Percentiles rank a stretch among this genome's conserved stretches.
Conservation (phyloP, 2,888 invertebrate genomes). For the Caenorhabditis sp. region DNA sequence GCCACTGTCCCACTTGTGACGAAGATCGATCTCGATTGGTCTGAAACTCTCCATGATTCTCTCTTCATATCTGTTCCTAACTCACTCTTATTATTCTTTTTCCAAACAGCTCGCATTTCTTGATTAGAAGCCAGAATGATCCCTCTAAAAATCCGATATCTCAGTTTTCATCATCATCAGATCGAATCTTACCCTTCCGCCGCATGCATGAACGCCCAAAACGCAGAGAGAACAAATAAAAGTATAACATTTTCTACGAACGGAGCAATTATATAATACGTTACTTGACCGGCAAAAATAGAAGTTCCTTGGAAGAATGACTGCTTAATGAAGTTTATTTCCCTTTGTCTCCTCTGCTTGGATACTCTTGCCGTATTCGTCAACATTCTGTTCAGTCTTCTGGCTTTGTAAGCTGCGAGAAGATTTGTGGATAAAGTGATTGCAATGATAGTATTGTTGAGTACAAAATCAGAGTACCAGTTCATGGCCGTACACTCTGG, state of each 20-base stretch:
- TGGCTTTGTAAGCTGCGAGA: constrained; percentile 15
- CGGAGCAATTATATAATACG: constrained; percentile 27
- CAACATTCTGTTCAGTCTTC: constrained; percentile 3
- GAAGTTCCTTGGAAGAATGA: constrained; percentile 27
- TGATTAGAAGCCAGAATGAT: constrained; percentile 37
- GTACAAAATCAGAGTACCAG: constrained; percentile 22
- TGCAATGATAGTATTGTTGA: neutral
- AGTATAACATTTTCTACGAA: constrained; percentile 2
- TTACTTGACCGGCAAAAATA: constrained; percentile 31
- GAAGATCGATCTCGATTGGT: neutral
- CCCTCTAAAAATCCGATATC: constrained; percentile 6
- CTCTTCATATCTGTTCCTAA: neutral
- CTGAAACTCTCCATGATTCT: neutral
- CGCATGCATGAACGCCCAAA: constrained; percentile 34
- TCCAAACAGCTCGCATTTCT: constrained; percentile 27
- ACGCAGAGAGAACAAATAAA: constrained; percentile 10
- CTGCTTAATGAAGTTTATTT: constrained; percentile 28
- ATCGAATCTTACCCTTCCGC: constrained; percentile 16
- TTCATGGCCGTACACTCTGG: neutral
- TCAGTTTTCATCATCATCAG: neutral
- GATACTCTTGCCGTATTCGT: constrained; percentile 7
- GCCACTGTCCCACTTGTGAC: neutral
- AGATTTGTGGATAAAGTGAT: constrained; percentile 7
- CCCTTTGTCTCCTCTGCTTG: constrained; percentile 10
- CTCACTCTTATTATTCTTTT: constrained; percentile 12